phyloP scores from a whole-genome alignment of 2,888 invertebrate genomes.

The Drosophila seclusa region DNA sequence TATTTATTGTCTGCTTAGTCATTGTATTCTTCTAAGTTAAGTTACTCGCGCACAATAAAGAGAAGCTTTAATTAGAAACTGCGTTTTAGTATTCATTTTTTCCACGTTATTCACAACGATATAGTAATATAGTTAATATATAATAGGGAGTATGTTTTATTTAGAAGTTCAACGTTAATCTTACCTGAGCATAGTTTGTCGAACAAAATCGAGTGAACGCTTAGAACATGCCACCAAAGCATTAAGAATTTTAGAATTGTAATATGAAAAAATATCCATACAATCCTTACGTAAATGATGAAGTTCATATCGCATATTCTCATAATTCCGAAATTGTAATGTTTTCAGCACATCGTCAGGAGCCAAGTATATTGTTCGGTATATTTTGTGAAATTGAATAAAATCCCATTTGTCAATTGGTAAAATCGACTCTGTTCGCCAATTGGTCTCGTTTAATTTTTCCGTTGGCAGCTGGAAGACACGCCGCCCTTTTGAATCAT shows the following conservation, averaged over 20 bases:
- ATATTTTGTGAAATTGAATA: slow-evolving; percentile 83
- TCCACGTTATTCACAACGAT: too few species aligned
- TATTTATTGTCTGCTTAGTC: too few species aligned
- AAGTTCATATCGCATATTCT: slow-evolving; percentile 87
- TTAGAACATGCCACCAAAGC: slow-evolving; percentile 91
- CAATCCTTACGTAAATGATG: slow-evolving; percentile 89
- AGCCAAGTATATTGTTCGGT: slow-evolving; percentile 79
- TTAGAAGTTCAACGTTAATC: not conserved
- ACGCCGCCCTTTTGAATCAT: slow-evolving; percentile 87
- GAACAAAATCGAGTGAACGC: slow-evolving; percentile 89
- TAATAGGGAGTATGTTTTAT: not conserved
- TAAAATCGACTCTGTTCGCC: slow-evolving; percentile 83
- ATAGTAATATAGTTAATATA: too few species aligned
- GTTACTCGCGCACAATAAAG: too few species aligned
- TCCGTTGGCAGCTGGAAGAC: slow-evolving; percentile 88
- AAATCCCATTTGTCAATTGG: slow-evolving; percentile 84
- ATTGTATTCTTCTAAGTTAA: too few species aligned
- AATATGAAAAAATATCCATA: slow-evolving; percentile 92
- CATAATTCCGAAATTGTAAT: slow-evolving; percentile 87
- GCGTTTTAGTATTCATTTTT: too few species aligned
- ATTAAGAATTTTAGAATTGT: slow-evolving; percentile 91
- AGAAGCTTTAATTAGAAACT: too few species aligned
- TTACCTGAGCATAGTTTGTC: slow-evolving; percentile 86
- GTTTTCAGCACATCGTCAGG: slow-evolving; percentile 74
- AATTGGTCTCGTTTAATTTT: slow-evolving; percentile 83